Conservation (phyloP, 1,140 invertebrate genomes). For the Stratiolaelaps scimitus region DNA sequence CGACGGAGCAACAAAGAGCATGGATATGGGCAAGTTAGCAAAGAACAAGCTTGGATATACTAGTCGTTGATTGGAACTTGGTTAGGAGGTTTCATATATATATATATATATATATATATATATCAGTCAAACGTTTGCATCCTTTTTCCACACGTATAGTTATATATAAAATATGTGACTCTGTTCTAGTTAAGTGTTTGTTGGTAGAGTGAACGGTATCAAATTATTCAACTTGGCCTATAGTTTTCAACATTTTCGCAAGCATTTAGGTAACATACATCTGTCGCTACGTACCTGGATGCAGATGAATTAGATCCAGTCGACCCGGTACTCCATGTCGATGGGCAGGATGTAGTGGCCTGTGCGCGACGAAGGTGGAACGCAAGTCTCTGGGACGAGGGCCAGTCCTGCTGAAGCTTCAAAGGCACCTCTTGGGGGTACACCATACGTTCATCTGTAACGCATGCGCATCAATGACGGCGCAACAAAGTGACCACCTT, state of each 20-base stretch:
- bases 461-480: neutral
- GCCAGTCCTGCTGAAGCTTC: slow-evolving; percentile 64
- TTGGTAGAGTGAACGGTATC: no score
- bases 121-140: no score
- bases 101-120: no score
- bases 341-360: neutral
- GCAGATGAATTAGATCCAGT: slow-evolving; percentile 25
- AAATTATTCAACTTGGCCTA: no score
- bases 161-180: no score
- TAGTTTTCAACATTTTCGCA: no score
- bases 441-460: slow-evolving; percentile 58
- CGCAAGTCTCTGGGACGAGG: slow-evolving; percentile 40
- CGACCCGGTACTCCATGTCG: slow-evolving; percentile 23
- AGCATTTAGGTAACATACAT: no score
- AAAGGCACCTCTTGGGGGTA: slow-evolving; percentile 70
- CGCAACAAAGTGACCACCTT: neutral
- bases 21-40: neutral
- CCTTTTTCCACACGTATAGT: no score
- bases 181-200: no score
- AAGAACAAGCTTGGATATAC: no score
- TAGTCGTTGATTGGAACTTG: no score
- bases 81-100: no score
- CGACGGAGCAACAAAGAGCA: neutral
- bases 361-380: slow-evolving; percentile 38
- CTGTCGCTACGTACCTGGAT: slow-evolving; percentile 20